These are phyloP conservation scores for Nomada ferruginata DNA, from an alignment of 2,888 invertebrate genomes.

Conservation along the genomic window DNA sequence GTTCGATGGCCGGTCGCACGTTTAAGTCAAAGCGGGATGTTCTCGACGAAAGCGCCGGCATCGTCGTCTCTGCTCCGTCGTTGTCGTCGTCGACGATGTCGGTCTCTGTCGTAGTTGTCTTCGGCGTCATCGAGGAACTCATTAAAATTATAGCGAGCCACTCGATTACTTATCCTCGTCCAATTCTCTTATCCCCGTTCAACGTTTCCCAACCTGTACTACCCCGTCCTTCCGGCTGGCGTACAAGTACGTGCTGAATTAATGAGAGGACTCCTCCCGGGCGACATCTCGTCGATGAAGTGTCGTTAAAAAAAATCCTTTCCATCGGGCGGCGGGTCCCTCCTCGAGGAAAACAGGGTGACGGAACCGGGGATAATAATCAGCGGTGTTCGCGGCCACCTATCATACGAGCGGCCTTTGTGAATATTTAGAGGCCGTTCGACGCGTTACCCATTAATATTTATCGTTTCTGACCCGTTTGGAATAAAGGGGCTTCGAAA, in stretches of 20 bases:
- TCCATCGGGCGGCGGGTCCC: conserved; percentile 11
- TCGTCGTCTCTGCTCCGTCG: conserved; percentile 17
- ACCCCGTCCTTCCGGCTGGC: conserved; percentile 9
- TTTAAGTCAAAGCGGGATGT: conserved; percentile 71
- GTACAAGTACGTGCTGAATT: conserved; percentile 70
- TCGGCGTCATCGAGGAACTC: conserved; percentile 76
- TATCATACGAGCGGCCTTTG: conserved; percentile 22
- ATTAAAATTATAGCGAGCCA: conserved; percentile 75
- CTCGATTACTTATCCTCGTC: conserved; percentile 69
- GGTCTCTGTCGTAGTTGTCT: conserved; percentile 53
- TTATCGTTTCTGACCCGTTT: conserved; percentile 23
- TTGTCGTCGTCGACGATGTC: conserved; percentile 40
- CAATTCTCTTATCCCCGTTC: conserved; percentile 32
- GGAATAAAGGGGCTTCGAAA: conserved; percentile 25
- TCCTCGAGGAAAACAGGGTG: conserved; percentile 5
- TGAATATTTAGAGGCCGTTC: conserved; percentile 44
- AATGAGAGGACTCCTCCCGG: conserved; percentile 72
- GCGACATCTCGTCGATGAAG: conserved; percentile 65
- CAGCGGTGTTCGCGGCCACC: conserved; percentile 25
- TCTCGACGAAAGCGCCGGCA: conserved; percentile 46
- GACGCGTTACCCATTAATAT: conserved; percentile 35
- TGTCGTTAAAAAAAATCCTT: conserved; percentile 62
- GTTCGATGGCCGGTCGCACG: conserved; percentile 70
- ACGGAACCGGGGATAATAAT: conserved; percentile 35
- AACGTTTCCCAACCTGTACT: conserved; percentile 24